A percentile compares a stretch with the other conserved stretches of the same genome.
Conservation (phyloP, 2,888 invertebrate genomes). For the Serripes groenlandicus region DNA sequence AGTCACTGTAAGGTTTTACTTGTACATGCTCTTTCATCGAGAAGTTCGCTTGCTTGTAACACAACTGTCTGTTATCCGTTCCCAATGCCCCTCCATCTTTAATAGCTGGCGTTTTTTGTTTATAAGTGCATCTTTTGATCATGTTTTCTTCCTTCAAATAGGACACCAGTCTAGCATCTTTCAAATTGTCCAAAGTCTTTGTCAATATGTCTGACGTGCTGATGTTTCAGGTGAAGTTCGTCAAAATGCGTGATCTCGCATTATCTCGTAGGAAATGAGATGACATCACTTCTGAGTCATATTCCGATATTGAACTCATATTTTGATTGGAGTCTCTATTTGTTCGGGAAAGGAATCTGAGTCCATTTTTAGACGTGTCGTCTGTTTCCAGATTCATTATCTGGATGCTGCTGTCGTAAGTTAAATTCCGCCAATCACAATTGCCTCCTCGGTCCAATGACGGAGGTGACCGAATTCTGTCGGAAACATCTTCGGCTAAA, state of each 20-base stretch:
- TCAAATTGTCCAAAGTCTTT: constrained; percentile 14
- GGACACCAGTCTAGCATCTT: constrained; percentile 1
- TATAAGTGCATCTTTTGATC: no score
- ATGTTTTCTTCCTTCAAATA: neutral
- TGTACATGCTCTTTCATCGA: neutral
- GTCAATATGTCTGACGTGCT: constrained; percentile 2
- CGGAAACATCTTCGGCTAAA: neutral
- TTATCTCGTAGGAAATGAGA: neutral
- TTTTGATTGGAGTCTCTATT: neutral
- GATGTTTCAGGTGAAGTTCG: neutral
- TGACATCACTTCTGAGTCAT: constrained; percentile 2
- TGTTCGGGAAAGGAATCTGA: neutral
- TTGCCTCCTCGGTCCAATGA: neutral
- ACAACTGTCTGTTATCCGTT: no score
- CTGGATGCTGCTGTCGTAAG: constrained; percentile 44
- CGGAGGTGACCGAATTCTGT: neutral
- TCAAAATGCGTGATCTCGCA: neutral
- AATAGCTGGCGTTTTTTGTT: no score
- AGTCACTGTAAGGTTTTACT: constrained; percentile 34
- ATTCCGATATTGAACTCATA: constrained; percentile 5
- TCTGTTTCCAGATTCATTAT: constrained; percentile 40
- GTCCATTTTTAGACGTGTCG: constrained; percentile 17
- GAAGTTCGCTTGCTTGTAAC: no score
- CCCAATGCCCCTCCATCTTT: no score
- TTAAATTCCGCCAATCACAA: constrained; percentile 39